Evolutionary conservation across 1,140 invertebrate genomes (phyloP).

Genomic region (Drosophila dunni): DNA sequence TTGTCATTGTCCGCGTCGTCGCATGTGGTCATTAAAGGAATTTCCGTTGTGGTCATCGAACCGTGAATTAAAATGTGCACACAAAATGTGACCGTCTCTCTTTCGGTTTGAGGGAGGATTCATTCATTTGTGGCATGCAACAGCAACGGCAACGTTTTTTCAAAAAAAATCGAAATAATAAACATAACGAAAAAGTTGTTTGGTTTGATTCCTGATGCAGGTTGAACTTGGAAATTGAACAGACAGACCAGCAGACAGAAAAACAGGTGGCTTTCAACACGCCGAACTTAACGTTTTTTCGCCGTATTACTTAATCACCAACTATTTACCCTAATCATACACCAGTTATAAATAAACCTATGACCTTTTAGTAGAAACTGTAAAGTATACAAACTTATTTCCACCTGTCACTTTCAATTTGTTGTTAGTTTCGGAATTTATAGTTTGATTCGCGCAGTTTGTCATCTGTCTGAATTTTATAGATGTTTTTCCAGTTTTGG

Average conservation of each 20-base stretch:
- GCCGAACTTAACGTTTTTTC: background rate
- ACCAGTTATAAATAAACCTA: too few species aligned
- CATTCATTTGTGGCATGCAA: background rate
- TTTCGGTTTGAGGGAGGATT: slow-evolving; percentile 8
- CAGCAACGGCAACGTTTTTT: background rate
- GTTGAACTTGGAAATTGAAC: slow-evolving; percentile 16
- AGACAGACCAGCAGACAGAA: background rate
- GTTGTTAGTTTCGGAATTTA: background rate
- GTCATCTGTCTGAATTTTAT: background rate
- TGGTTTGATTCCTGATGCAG: slow-evolving; percentile 44
- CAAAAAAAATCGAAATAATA: slow-evolving; percentile 5
- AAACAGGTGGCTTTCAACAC: slow-evolving; percentile 31
- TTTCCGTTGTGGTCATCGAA: slow-evolving; percentile 73
- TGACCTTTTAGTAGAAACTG: background rate
- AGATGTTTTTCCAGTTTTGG: slow-evolving; percentile 32
- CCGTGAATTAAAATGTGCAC: slow-evolving; percentile 71
- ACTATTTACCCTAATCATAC: background rate
- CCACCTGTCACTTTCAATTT: slow-evolving; percentile 5
- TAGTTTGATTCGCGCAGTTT: background rate
- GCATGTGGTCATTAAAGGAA: slow-evolving; percentile 76
- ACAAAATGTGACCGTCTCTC: slow-evolving; percentile 35
- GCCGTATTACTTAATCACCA: background rate
- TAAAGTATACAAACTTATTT: background rate
- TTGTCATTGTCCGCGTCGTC: slow-evolving; percentile 59
- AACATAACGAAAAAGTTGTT: slow-evolving; percentile 36